Conservation (phyloP, 2,888 invertebrate genomes). For the Apotomis turbidana region DNA sequence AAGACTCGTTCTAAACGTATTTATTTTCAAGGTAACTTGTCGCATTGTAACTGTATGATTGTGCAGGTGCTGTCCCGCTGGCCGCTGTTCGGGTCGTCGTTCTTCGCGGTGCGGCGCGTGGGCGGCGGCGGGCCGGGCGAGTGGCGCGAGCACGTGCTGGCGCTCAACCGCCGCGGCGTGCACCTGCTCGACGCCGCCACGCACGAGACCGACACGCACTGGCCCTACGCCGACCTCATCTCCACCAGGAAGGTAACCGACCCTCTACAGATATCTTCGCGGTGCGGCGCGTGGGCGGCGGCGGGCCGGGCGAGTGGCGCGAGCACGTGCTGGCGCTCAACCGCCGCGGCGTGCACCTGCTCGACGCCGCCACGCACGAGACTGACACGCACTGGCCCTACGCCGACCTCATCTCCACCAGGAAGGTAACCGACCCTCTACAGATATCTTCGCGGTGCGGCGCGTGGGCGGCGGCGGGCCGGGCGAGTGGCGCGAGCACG, state of each 20-base stretch:
- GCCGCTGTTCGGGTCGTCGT: constrained; percentile 98
- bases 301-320: constrained; percentile 88
- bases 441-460: constrained; percentile 93
- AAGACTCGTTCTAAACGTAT: too few relatives aligned
- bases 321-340: constrained; percentile 97
- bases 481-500: constrained; percentile 91
- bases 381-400: constrained; percentile 97
- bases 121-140: constrained; percentile 89
- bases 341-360: constrained; percentile 95
- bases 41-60: too few relatives aligned
- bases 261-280: constrained; percentile 87
- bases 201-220: constrained; percentile 96
- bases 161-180: constrained; percentile 96
- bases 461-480: constrained; percentile 90
- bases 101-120: constrained; percentile 97
- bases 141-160: constrained; percentile 95
- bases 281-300: constrained; percentile 92
- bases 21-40: too few relatives aligned
- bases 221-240: constrained; percentile 97
- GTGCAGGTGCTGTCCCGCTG: constrained; percentile 93
- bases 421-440: constrained; percentile 84
- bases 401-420: constrained; percentile 97
- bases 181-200: constrained; percentile 96
- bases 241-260: constrained; percentile 92
- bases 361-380: constrained; percentile 96